Base-by-base conservation (phyloP, 2,797 vertebrate species). In the Galago senegalensis region DNA sequence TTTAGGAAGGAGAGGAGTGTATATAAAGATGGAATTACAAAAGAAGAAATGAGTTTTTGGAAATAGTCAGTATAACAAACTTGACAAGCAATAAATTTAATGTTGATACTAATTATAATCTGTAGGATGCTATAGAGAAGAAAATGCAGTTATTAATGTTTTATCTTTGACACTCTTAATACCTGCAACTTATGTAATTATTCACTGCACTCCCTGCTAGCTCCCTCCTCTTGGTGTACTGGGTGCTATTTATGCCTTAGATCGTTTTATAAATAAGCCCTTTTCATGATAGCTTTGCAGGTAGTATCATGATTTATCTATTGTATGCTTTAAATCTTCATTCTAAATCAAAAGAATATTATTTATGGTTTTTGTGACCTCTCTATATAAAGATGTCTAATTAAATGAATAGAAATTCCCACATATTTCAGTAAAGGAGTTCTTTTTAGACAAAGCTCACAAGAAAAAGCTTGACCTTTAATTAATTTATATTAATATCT, bases 311-410 rank as follows among this genome's bases (percentile, higher is more conserved):
- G 20, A 87, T 85, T 79, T 95, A 58, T 69, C 77, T 94, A 23
- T 46, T 67, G 5, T 43, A 13, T 53, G 27, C 21, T 79, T 72
- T 34, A 80, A 77, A 67, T 81, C 53, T 40, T 87, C 31, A 37
- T 58, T 53, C 17, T 61, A 29, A 29, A 84, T 3, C 27, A 60
- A 27, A 56, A 80, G 14, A 69, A n/a, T 61, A 58, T 85, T 80
- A 90, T 76, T 82, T 60, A 56, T 73, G 43, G 58, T 75, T 88
- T 87, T 89, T 75, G 70, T 77, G 46, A 94, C 29, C 25, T 60
- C 58, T 67, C 20, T 29, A 3, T 79, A 40, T 65, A 81, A 70
- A 7, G 21, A 58, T 73, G 27, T 46, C 17, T 75, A 75, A 76
- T 29, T 58, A 94, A 87, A 16, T 3, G 80, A 67, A 60, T 23